A percentile compares a stretch with the other conserved stretches of the same genome.
phyloP scores from a whole-genome alignment of 2,113 vertebrate genomes.

The Neodon shergylaensis region DNA sequence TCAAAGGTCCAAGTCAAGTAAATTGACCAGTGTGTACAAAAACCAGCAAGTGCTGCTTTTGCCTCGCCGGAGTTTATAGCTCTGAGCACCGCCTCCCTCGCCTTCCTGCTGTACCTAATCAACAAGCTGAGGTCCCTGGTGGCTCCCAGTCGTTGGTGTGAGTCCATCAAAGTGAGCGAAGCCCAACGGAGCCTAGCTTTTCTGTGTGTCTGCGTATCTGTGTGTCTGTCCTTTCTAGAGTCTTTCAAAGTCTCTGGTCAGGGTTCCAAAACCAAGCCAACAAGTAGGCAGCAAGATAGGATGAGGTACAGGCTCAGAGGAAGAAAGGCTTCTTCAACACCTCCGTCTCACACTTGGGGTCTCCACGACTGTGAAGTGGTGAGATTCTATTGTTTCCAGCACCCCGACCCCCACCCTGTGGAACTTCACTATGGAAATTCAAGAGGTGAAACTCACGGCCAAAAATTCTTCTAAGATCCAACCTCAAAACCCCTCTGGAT shows the following conservation, averaged over 20 bases:
- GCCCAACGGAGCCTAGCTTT: not conserved
- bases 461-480: not conserved
- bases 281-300: not conserved
- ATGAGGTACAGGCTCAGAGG: not conserved
- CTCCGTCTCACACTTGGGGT: not conserved
- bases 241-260: not conserved
- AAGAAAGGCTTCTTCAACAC: not conserved
- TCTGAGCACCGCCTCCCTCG: too few species aligned
- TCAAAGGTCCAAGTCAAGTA: not conserved
- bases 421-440: not conserved
- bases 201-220: not conserved
- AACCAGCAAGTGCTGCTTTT: not conserved
- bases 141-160: not conserved
- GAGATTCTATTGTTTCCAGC: not conserved
- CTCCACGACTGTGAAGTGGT: not conserved
- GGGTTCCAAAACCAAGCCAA: not conserved
- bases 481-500: not conserved
- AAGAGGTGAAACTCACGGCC: too few species aligned
- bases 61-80: not conserved
- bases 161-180: not conserved
- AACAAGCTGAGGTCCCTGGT: not conserved
- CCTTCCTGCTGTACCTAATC: not conserved
- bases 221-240: not conserved
- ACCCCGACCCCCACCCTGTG: accelerated
- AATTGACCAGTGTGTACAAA: not conserved